These are phyloP conservation scores for Epiblema foenella DNA, from an alignment of 2,888 invertebrate species.

Conservation along the genomic window DNA sequence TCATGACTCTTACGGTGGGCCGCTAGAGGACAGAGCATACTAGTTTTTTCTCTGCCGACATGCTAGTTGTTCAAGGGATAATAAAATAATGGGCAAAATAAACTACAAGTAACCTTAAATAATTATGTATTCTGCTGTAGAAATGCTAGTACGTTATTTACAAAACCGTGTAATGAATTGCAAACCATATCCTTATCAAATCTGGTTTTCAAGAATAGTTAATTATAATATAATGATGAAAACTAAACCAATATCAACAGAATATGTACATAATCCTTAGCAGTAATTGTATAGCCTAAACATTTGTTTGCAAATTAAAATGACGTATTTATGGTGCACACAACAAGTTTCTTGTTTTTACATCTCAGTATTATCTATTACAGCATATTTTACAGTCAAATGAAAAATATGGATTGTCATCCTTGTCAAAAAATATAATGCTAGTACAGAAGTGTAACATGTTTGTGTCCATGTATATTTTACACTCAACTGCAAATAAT, in stretches of 20 bases:
- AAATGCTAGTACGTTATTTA: slow-evolving; percentile 41
- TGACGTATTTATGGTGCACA: not conserved
- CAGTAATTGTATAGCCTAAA: slow-evolving; percentile 4
- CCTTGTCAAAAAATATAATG: no score
- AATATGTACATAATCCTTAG: slow-evolving; percentile 32
- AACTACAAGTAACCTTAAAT: slow-evolving; percentile 16
- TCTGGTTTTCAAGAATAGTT: slow-evolving; percentile 7
- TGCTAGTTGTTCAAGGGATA: slow-evolving; percentile 6
- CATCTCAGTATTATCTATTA: not conserved
- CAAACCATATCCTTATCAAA: slow-evolving; percentile 6
- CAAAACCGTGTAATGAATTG: slow-evolving; percentile 17
- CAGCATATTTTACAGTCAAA: not conserved
- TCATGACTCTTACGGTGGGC: no score
- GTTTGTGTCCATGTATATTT: not conserved
- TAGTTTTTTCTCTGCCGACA: not conserved
- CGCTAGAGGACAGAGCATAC: not conserved
- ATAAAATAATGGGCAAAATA: slow-evolving; percentile 6
- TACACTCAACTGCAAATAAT: not conserved
- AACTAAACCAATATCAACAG: slow-evolving; percentile 16
- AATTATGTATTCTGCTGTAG: slow-evolving; percentile 27
- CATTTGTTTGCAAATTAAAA: slow-evolving; percentile 10
- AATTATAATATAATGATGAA: not conserved
- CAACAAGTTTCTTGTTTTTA: not conserved
- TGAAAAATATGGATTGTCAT: not conserved
- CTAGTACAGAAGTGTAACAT: not conserved